A percentile compares a stretch with the other conserved stretches of the same genome.
Evolutionary conservation across 37 sponge, comb jelly and placozoan genomes (phyloP).

Genomic region (Amphimedon queenslandica): DNA sequence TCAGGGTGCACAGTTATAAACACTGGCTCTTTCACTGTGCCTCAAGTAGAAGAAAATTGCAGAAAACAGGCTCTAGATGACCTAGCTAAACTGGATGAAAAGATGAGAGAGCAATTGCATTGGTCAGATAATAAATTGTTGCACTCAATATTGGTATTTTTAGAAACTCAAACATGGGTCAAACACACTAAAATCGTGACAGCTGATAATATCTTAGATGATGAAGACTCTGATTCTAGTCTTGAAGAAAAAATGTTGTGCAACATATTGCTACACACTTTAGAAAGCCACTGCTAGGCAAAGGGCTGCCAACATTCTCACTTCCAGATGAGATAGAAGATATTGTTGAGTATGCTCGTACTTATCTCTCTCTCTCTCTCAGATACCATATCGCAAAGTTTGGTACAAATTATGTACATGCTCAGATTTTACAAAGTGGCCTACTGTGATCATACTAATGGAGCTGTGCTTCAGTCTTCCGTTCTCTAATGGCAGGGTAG

Average conservation of each 20-base stretch:
- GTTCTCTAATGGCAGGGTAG: slow-evolving; percentile 50
- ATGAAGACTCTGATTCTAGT: slow-evolving; percentile 12
- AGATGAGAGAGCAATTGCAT: slow-evolving; percentile 37
- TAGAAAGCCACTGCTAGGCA: slow-evolving; percentile 51
- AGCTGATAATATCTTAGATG: neutral
- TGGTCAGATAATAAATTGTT: slow-evolving; percentile 51
- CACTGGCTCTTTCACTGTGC: neutral
- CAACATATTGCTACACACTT: slow-evolving; percentile 37
- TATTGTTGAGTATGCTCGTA: slow-evolving; percentile 25
- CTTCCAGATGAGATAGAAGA: slow-evolving; percentile 52
- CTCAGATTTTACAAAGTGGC: slow-evolving; percentile 47
- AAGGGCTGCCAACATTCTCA: slow-evolving; percentile 10
- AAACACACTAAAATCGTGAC: neutral
- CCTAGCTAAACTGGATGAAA: slow-evolving; percentile 19
- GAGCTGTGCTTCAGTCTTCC: slow-evolving; percentile 56
- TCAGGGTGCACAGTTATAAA: slow-evolving; percentile 14
- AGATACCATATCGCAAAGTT: slow-evolving; percentile 24
- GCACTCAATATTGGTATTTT: slow-evolving; percentile 25
- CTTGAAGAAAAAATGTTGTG: slow-evolving; percentile 25
- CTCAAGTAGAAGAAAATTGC: slow-evolving; percentile 4
- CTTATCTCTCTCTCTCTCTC: slow-evolving; percentile 20
- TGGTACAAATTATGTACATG: slow-evolving; percentile 57
- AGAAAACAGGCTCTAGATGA: slow-evolving; percentile 30
- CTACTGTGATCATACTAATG: slow-evolving; percentile 40
- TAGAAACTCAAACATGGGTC: slow-evolving; percentile 51